phyloP scores from a whole-genome alignment of 2,797 vertebrate species.

The Notolabrus celidotus region DNA sequence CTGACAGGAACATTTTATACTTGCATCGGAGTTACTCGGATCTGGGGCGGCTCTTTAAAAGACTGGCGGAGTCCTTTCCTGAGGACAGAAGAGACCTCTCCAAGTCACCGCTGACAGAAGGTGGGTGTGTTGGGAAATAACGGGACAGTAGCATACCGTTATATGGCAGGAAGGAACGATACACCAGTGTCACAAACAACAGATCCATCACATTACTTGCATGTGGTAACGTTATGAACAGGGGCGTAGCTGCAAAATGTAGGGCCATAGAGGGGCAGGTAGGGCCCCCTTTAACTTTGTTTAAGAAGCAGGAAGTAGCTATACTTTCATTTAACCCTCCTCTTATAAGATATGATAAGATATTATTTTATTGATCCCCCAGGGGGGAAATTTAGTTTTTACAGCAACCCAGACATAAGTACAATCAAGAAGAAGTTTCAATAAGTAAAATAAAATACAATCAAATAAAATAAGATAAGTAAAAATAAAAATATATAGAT shows the following conservation, averaged over 20 bases:
- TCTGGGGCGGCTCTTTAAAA: slow-evolving; percentile 90
- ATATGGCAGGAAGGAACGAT: not conserved
- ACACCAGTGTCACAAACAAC: no score
- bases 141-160: not conserved
- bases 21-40: slow-evolving; percentile 94
- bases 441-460: no score
- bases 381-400: no score
- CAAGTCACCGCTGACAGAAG: slow-evolving; percentile 90
- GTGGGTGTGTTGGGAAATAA: slow-evolving; percentile 73
- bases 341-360: no score
- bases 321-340: no score
- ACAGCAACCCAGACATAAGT: no score
- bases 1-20: slow-evolving; percentile 96
- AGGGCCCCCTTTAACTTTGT: not conserved
- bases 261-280: not conserved
- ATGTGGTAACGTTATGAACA: not conserved
- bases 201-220: not conserved
- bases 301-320: not conserved
- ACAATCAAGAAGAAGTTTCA: no score
- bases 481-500: no score
- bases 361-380: no score
- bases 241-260: slow-evolving; percentile 5
- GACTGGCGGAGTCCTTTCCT: slow-evolving; percentile 92
- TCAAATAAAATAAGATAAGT: no score
- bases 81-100: slow-evolving; percentile 91